phyloP scores from a whole-genome alignment of 2,113 vertebrate genomes.

The Cygnus atratus region DNA sequence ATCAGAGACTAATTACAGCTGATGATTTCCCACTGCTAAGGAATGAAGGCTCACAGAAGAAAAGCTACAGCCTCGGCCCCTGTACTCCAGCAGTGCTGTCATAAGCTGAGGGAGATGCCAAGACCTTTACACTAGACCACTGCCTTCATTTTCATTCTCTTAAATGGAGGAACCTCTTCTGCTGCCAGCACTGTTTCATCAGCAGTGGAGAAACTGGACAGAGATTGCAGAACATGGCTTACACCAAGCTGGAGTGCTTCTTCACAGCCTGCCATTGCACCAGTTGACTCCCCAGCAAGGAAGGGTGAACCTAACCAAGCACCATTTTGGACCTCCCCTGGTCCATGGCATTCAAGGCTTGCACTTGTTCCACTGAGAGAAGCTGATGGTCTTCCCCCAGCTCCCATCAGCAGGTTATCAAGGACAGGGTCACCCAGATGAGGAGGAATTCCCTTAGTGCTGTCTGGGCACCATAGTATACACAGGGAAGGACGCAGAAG shows the following conservation, averaged over 20 bases:
- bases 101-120: constrained; percentile 51
- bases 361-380: not conserved
- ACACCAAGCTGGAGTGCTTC: not conserved
- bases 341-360: not conserved
- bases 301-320: not conserved
- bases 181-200: not conserved
- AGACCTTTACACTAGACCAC: constrained; percentile 40
- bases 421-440: too few relatives aligned
- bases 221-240: not conserved
- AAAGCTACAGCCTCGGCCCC: not conserved
- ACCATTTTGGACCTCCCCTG: not conserved
- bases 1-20: constrained; percentile 55
- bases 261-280: not conserved
- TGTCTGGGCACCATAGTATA: not conserved
- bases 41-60: constrained; percentile 45
- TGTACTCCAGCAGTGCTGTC: not conserved
- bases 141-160: constrained; percentile 20
- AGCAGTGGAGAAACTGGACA: not conserved
- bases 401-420: not conserved
- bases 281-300: not conserved
- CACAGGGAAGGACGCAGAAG: not conserved
- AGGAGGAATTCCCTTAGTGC: not conserved
- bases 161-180: not conserved
- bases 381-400: not conserved
- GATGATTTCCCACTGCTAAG: constrained; percentile 35